Evolutionary conservation across 2,888 invertebrate species (phyloP).

Genomic region (Drosophila maculinotata): DNA sequence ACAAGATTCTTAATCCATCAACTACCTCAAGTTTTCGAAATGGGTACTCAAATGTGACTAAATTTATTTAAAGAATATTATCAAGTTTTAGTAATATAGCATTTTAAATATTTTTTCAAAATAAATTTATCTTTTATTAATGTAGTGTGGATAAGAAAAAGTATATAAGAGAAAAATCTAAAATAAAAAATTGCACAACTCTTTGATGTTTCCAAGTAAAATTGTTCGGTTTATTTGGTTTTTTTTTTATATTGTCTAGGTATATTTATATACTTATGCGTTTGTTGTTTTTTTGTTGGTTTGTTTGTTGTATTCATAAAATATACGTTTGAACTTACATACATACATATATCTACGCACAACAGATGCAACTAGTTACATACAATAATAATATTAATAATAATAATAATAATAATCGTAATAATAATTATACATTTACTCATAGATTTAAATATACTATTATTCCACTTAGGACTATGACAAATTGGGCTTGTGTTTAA

Average conservation of each 20-base stretch:
- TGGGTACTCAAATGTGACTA: no score
- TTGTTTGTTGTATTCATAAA: conserved; percentile 60
- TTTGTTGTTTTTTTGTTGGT: conserved; percentile 19
- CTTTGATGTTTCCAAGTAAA: conserved; percentile 43
- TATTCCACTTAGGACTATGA: conserved; percentile 71
- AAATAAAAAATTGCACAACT: background rate
- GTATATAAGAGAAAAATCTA: no score
- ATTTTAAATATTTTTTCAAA: no score
- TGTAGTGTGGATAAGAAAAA: no score
- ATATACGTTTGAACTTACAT: conserved; percentile 72
- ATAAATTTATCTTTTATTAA: no score
- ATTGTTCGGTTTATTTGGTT: conserved; percentile 66
- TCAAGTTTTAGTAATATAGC: no score
- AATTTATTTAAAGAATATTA: no score
- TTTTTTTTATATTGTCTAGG: conserved; percentile 63
- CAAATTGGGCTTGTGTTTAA: conserved; percentile 59
- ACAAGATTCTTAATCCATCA: no score
- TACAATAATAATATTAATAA: conserved; percentile 56
- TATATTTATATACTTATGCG: conserved; percentile 54
- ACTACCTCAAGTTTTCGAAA: background rate
- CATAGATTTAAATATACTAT: conserved; percentile 33
- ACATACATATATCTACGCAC: conserved; percentile 65
- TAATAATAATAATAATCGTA: conserved; percentile 41
- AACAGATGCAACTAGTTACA: conserved; percentile 70
- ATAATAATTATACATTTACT: conserved; percentile 40